These are phyloP conservation scores for Melieria crassipennis DNA, from an alignment of 2,888 invertebrate species.

Conservation along the genomic window DNA sequence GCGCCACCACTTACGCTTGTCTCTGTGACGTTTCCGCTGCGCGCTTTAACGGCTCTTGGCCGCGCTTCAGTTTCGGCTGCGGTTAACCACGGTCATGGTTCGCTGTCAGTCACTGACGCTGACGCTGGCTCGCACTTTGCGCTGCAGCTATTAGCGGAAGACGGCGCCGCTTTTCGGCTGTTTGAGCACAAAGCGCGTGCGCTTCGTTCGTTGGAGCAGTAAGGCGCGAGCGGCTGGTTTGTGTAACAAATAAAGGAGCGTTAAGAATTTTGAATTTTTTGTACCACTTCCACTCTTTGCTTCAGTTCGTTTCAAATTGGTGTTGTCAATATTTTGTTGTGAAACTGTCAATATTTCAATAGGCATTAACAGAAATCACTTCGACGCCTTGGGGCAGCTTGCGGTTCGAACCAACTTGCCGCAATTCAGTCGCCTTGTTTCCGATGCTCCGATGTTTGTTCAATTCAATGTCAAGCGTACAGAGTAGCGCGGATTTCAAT, in stretches of 20 bases:
- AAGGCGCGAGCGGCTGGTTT: neutral
- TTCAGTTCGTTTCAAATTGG: neutral
- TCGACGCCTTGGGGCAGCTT: neutral
- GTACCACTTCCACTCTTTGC: neutral
- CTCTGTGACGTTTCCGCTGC: neutral
- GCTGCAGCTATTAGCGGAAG: no score
- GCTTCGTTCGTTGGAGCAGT: no score
- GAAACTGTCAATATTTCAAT: constrained; percentile 14
- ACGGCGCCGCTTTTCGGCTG: no score
- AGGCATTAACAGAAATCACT: neutral
- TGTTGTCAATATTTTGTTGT: constrained; percentile 11
- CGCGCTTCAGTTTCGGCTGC: no score
- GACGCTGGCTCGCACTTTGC: neutral
- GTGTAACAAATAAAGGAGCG: neutral
- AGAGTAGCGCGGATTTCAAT: constrained; percentile 10
- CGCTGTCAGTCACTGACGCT: neutral
- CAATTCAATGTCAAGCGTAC: constrained; percentile 27
- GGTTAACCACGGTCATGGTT: constrained; percentile 5
- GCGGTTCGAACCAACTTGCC: neutral
- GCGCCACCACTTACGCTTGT: neutral
- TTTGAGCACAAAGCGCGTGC: no score
- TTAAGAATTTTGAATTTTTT: constrained; percentile 3
- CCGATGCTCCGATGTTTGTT: constrained; percentile 15
- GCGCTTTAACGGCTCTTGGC: neutral
- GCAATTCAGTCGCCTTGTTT: neutral